Conservation (phyloP, 2,888 invertebrate genomes). For the Melinaea marsaeus region DNA sequence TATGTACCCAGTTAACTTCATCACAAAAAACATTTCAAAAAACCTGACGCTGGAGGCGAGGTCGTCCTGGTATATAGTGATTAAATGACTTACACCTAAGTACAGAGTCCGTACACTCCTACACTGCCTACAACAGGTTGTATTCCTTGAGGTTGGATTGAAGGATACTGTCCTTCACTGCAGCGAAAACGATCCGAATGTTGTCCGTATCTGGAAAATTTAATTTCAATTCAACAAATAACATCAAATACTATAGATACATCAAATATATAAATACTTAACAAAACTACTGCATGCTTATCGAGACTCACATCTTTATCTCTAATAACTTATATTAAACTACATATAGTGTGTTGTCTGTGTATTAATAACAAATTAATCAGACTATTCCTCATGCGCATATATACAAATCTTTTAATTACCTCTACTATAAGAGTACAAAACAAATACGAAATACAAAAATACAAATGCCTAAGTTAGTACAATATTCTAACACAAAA, state of each 20-base stretch:
- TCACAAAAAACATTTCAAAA: slow-evolving; percentile 77
- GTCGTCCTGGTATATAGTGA: slow-evolving; percentile 60
- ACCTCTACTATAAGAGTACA: no score
- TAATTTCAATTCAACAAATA: background rate
- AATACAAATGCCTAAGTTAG: no score
- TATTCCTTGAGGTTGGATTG: slow-evolving; percentile 99
- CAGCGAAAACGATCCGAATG: slow-evolving; percentile 99
- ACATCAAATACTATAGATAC: no score
- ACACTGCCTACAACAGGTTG: slow-evolving; percentile 92
- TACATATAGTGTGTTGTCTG: no score
- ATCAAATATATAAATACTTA: background rate
- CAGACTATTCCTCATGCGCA: background rate
- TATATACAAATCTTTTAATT: no score
- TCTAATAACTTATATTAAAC: no score
- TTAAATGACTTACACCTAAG: slow-evolving; percentile 78
- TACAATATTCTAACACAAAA: background rate
- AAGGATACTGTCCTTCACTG: slow-evolving; percentile 99
- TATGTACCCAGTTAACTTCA: slow-evolving; percentile 54
- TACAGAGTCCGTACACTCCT: slow-evolving; percentile 8
- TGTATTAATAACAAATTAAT: no score
- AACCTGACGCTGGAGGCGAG: slow-evolving; percentile 61
- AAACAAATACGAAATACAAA: no score
- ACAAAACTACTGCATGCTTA: slow-evolving; percentile 27
- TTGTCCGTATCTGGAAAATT: slow-evolving; percentile 96
- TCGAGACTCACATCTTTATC: background rate